Conservation (phyloP, 2,888 invertebrate genomes). For the Malthinus seriepunctatus region DNA sequence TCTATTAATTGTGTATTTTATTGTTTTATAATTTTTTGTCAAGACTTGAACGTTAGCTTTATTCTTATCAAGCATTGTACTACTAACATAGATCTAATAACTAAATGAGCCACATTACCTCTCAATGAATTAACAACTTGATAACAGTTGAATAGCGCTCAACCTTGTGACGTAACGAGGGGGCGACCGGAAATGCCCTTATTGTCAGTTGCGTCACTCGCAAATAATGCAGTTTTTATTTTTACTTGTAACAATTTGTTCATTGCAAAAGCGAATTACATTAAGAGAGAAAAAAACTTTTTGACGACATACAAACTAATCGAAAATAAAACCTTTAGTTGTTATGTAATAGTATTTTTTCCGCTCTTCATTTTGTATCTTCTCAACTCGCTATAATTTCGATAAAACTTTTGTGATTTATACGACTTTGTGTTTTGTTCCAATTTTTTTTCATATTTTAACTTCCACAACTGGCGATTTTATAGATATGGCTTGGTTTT, state of each 20-base stretch:
- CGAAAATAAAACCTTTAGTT: neutral
- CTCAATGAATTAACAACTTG: constrained; percentile 53
- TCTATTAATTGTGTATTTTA: too few species aligned
- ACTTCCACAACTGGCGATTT: too few species aligned
- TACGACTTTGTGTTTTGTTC: too few species aligned
- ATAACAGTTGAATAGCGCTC: constrained; percentile 48
- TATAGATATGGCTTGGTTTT: too few species aligned
- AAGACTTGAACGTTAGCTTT: neutral
- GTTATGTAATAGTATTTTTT: constrained; percentile 3
- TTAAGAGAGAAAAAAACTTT: constrained; percentile 3
- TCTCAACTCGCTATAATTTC: too few species aligned
- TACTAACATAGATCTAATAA: constrained; percentile 35
- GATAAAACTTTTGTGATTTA: too few species aligned
- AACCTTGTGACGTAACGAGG: constrained; percentile 52
- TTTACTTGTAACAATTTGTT: constrained; percentile 5
- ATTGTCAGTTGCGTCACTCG: constrained; percentile 34
- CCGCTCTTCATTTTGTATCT: constrained; percentile 7
- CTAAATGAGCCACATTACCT: constrained; percentile 42
- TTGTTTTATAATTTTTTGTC: too few species aligned
- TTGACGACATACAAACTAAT: constrained; percentile 12
- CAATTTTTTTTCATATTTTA: too few species aligned
- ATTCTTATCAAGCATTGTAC: constrained; percentile 21
- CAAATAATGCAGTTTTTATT: constrained; percentile 31
- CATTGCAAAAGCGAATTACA: constrained; percentile 5
- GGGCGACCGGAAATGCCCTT: constrained; percentile 47